Percentiles rank a stretch among this genome's conserved stretches.
phyloP scores from a whole-genome alignment of 1,140 invertebrate species.

The Lanistes nyassanus region DNA sequence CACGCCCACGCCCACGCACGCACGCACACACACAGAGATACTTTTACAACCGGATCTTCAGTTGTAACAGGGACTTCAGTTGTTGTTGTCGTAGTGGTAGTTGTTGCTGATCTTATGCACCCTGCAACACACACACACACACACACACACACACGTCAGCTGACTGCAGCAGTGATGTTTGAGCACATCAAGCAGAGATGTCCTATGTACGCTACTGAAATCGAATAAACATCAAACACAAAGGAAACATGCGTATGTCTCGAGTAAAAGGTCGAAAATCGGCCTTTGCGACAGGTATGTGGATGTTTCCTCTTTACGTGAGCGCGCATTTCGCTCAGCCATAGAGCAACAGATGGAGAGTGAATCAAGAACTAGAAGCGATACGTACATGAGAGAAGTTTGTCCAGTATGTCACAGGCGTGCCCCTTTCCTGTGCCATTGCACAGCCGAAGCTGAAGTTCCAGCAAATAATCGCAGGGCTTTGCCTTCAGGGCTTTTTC shows the following conservation, averaged over 20 bases:
- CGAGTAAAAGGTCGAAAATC: too few relatives aligned
- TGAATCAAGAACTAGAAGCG: too few relatives aligned
- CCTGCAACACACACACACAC: not conserved
- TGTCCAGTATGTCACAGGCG: too few relatives aligned
- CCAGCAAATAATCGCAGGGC: too few relatives aligned
- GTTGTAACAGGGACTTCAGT: not conserved
- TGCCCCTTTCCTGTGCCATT: too few relatives aligned
- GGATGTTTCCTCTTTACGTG: not conserved
- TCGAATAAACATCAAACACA: not conserved
- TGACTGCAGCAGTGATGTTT: too few relatives aligned
- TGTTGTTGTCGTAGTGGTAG: not conserved
- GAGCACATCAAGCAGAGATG: not conserved
- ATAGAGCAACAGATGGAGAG: too few relatives aligned
- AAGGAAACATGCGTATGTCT: not conserved
- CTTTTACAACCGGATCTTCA: not conserved
- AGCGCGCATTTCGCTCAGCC: not conserved
- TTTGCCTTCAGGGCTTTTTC: too few relatives aligned
- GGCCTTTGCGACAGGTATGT: not conserved
- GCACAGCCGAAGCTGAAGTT: too few relatives aligned
- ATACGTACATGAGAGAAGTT: too few relatives aligned
- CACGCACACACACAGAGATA: constrained; percentile 8
- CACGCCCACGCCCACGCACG: too few relatives aligned
- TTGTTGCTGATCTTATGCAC: not conserved
- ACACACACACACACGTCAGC: not conserved
- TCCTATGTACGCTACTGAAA: not conserved